Base-by-base conservation (phyloP, 2,113 vertebrate species). In the Condylura cristata region DNA sequence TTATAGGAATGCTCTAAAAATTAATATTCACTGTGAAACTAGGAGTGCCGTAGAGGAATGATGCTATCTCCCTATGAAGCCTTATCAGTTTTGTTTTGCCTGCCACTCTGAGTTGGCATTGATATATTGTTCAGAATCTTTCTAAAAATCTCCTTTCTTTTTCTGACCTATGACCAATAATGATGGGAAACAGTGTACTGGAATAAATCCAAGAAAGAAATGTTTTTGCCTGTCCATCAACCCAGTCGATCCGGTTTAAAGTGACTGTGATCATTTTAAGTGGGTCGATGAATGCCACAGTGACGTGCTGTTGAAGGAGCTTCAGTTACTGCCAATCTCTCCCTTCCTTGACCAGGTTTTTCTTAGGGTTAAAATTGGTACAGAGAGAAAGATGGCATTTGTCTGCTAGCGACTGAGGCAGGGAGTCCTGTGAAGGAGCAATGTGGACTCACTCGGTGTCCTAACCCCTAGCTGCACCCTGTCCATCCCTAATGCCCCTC, bases 11-110 rank as follows among this genome's bases (percentile, higher is more conserved):
- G 53, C 58, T 90, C 84, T 95, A 80, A 89, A 95, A 95, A 95
- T 96, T 96, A 96, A 89, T 81, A 96, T 96, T 87, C 46, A 37
- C 89, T 37, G 22, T 87, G 91, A 96, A 94, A 74, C n/a, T 84
- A 78, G 80, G 53, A 96, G 46, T 44, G 24, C 41, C 71, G 89
- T 61, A 13, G 37, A 91, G 75, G 39, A 72, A 80, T 1, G 56
- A 78, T 81, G 41, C 61, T 81, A 66, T 96, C 86, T 96, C 94
- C 48, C 9, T 12, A n/a, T 9, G 14, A 91, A 53, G 22, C 44
- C 22, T 87, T 86, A 84, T 91, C 60, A 46, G 66, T 87, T 89
- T 93, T 94, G 68, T 72, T 97, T 92, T 81, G 83, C 71, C 61
- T 81, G 82, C 58, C 86, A 81, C 46, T 95, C 90, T n/a, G 60